Evolutionary conservation across 2,888 invertebrate genomes (phyloP), one percentile per base, ranked within the genome.

Genomic region (Petrolisthes cinctipes): DNA sequence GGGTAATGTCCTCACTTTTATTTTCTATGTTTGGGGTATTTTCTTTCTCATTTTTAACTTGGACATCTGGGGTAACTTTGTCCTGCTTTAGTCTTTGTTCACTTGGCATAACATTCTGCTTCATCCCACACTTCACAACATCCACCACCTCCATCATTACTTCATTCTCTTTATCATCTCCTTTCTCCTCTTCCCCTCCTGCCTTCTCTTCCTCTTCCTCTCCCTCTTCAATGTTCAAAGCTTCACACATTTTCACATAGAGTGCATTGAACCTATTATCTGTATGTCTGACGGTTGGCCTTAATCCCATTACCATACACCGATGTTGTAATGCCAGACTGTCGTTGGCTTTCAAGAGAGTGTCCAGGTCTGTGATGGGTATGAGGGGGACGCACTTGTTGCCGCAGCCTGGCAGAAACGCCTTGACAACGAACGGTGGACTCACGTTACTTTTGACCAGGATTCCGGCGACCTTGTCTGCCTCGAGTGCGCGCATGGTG

Each of bases 401-500:
- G 53, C 71, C 82, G 79, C 90, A 90, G 20, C 86, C 86, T 51
- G 86, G 90, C 6, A 89, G 56, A 80, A 90, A 90, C 14, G 82
- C 73, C 73, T 89, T 86, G 5, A 82, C 53, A 9, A 90, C 53
- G 57, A 89, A 85, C 51, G 66, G 37, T 11, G 89, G 90, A 5
- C 71, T 57, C 4, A 84, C 85, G 57, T 89, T 82, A 56, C 83
- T 89, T 57, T 90, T 89, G 14, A 90, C 85, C 54, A 91, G 54
- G 9, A 91, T 79, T 5, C 82, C 89, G 81, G 80, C 86, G 23
- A 90, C 23, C 23, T 23, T 14, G 20, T 83, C 90, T 75, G 82
- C 54, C 37, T 89, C 88, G 51, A 91, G 73, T n/a, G 86, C 89
- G 11, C 90, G 82, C 87, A 89, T 88, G 37, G 89, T 88, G 53